Percentiles rank a stretch among this genome's conserved stretches.
Evolutionary conservation across 2,888 invertebrate genomes (phyloP).

Genomic region (Anthophora plumipes): DNA sequence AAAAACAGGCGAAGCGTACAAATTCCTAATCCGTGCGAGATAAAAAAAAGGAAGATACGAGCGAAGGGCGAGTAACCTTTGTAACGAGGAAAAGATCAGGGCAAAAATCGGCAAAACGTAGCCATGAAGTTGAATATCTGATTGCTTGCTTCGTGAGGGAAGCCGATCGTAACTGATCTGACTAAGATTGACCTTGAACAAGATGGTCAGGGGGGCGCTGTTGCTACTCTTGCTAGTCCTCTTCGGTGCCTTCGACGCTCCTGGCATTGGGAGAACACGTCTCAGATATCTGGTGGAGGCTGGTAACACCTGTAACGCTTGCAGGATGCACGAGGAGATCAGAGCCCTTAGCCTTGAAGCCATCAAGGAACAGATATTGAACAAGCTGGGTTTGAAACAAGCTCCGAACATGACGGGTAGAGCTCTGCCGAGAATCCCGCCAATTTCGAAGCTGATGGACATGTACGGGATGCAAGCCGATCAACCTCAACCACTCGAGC

Average conservation of each 20-base stretch:
- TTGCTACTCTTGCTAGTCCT: conserved; percentile 78
- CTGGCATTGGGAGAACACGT: conserved; percentile 70
- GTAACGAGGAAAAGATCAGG: conserved; percentile 23
- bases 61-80: conserved; percentile 15
- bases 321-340: conserved; percentile 86
- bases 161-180: conserved; percentile 62
- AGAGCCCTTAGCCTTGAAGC: conserved; percentile 86
- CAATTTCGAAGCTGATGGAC: conserved; percentile 84
- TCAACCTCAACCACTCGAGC: conserved; percentile 81
- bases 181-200: conserved; percentile 71
- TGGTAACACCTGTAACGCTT: conserved; percentile 85
- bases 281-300: conserved; percentile 71
- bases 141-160: conserved; percentile 58
- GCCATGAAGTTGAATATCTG: conserved; percentile 65
- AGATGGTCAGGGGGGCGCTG: conserved; percentile 81
- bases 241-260: conserved; percentile 80
- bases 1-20: not conserved
- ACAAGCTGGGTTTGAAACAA: conserved; percentile 86
- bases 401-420: conserved; percentile 88
- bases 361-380: conserved; percentile 87
- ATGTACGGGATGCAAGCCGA: conserved; percentile 85
- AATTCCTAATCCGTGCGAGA: conserved; percentile 32
- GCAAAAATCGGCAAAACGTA: conserved; percentile 30
- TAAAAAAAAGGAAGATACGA: conserved; percentile 2
- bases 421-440: conserved; percentile 86